phyloP scores from a whole-genome alignment of 1,140 invertebrate genomes.

The Pseudomyrmex cubaensis region DNA sequence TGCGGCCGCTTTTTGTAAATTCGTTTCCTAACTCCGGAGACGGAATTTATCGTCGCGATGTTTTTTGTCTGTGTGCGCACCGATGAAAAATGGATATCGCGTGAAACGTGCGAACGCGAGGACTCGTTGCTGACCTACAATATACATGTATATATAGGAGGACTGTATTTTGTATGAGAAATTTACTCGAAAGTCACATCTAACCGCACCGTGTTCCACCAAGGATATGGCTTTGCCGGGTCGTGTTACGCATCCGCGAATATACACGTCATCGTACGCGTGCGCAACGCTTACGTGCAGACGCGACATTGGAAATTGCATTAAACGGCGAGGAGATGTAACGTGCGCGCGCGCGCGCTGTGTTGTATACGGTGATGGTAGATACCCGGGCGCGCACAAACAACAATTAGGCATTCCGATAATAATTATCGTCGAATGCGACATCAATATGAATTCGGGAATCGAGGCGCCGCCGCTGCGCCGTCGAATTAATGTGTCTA shows the following conservation, averaged over 20 bases:
- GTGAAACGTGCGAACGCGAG: constrained; percentile 35
- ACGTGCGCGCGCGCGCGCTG: background rate
- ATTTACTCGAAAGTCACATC: constrained; percentile 39
- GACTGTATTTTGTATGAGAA: constrained; percentile 5
- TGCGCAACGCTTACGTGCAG: constrained; percentile 44
- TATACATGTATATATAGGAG: background rate
- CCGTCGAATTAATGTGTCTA: constrained; percentile 65
- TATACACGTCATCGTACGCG: background rate
- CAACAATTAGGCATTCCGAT: constrained; percentile 77
- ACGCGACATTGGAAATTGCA: constrained; percentile 71
- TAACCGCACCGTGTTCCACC: background rate
- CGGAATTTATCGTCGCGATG: constrained; percentile 56
- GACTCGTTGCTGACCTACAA: constrained; percentile 26
- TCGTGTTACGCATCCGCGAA: constrained; percentile 24
- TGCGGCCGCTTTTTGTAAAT: constrained; percentile 48
- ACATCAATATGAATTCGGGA: constrained; percentile 76
- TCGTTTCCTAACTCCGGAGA: constrained; percentile 48
- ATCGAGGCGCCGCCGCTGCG: constrained; percentile 46
- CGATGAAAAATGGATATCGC: constrained; percentile 52
- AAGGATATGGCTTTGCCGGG: background rate
- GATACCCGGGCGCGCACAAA: constrained; percentile 60
- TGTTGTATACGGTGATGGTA: background rate
- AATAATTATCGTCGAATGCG: constrained; percentile 76
- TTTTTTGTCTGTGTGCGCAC: background rate
- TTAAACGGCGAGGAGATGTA: constrained; percentile 59